A percentile compares a stretch with the other conserved stretches of the same genome.
phyloP scores from a whole-genome alignment of 1,140 invertebrate genomes.

The Cyrtorhinus lividipennis region DNA sequence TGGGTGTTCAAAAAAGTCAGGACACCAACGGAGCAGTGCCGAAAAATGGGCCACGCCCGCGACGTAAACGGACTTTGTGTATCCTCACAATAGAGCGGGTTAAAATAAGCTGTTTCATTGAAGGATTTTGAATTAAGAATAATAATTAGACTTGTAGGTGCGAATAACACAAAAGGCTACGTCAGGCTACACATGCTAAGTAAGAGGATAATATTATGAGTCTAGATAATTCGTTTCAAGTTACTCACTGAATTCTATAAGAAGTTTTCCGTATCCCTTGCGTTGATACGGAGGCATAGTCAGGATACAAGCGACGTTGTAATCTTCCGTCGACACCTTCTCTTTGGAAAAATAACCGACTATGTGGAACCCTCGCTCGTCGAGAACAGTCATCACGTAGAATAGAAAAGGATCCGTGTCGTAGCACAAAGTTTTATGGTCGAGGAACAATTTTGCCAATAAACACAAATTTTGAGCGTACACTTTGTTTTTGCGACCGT shows the following conservation, averaged over 20 bases:
- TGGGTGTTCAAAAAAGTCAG: no score
- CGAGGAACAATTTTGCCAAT: constrained; percentile 93
- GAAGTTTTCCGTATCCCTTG: constrained; percentile 94
- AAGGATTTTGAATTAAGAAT: no score
- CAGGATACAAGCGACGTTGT: constrained; percentile 98
- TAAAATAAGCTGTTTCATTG: no score
- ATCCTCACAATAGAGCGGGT: no score
- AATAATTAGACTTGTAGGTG: no score
- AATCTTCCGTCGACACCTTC: constrained; percentile 98
- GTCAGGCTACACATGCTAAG: no score
- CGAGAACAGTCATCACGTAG: constrained; percentile 95
- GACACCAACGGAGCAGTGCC: no score
- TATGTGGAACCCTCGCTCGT: constrained; percentile 80
- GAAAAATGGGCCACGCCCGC: no score
- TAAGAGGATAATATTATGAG: no score
- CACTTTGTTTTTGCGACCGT: constrained; percentile 94
- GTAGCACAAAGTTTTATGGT: constrained; percentile 98
- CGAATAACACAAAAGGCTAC: no score
- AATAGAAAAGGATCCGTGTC: constrained; percentile 99
- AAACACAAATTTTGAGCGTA: constrained; percentile 99
- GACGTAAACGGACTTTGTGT: no score
- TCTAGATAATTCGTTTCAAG: no score
- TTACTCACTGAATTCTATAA: constrained; percentile 98
- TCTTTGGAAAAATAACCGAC: constrained; percentile 99
- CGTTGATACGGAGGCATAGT: constrained; percentile 97